Evolutionary conservation across 2,888 invertebrate genomes (phyloP), one percentile per base, ranked within the genome.

Genomic region (Seira musarum): DNA sequence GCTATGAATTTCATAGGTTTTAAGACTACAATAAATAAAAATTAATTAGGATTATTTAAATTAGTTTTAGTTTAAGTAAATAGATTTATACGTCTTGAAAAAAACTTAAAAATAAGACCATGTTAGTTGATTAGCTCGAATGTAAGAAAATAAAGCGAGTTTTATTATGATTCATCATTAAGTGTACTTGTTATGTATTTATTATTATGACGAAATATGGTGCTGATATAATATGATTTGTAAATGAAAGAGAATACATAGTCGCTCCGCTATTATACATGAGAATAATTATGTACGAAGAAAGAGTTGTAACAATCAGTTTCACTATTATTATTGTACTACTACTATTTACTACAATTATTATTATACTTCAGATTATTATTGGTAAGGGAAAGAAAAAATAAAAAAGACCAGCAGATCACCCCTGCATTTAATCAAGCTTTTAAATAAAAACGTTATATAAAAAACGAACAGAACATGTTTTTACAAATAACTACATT

Each of bases 381-480:
- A 22, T 30, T 15, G 49, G 21, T 49, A 40, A 40, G 40, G 40
- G 40, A 40, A 40, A 40, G 40, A 40, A 40, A 69, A 76, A 76
- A 76, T 53, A 46, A 76, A 76, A 75, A 76, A 76, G 76, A 76
- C 76, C 76, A 76, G 76, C 76, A 76, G 76, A 76, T 76, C 76
- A 76, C 76, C 76, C 76, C 76, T 76, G 76, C 76, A 76, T 76
- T 76, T 76, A 76, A 76, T 76, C 76, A 76, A 76, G 76, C 76
- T 76, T 76, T 76, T 63, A 76, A 76, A 76, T 64, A 69, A 68
- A 69, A 67, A 73, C 19, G 19, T 40, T 40, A 40, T 13, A 13
- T 40, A 40, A 40, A 40, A 40, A 40, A 40, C n/a, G n/a, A n/a
- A n/a, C n/a, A n/a, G n/a, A n/a, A n/a, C n/a, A n/a, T n/a, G n/a